phyloP scores from a whole-genome alignment of 2,888 invertebrate genomes.

The Tinea semifulvella region DNA sequence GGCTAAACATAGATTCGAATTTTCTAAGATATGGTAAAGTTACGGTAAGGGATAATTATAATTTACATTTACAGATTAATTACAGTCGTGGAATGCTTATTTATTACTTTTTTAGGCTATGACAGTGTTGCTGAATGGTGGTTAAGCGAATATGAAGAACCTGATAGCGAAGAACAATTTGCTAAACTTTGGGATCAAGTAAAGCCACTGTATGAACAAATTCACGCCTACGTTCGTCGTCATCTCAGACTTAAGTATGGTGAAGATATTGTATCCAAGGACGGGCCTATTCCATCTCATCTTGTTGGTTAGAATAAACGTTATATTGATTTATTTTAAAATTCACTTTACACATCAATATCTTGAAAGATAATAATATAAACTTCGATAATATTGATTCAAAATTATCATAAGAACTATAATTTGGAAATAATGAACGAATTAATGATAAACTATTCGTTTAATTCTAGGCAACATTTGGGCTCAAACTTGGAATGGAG shows the following conservation, averaged over 20 bases:
- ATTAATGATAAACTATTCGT: no score
- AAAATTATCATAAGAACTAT: no score
- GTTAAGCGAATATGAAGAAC: slow-evolving; percentile 68
- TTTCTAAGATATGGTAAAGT: no score
- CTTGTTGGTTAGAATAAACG: slow-evolving; percentile 53
- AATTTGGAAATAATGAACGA: no score
- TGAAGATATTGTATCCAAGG: slow-evolving; percentile 55
- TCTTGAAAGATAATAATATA: no score
- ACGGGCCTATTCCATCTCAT: slow-evolving; percentile 73
- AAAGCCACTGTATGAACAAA: slow-evolving; percentile 73
- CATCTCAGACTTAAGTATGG: slow-evolving; percentile 70
- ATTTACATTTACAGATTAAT: no score
- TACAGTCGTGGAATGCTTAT: no score
- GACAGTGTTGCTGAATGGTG: slow-evolving; percentile 65
- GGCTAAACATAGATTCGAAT: no score
- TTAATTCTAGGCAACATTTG: slow-evolving; percentile 77
- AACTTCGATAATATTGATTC: no score
- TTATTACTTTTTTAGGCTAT: slow-evolving; percentile 57
- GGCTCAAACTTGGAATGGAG: slow-evolving; percentile 79
- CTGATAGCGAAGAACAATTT: slow-evolving; percentile 66
- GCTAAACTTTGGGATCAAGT: slow-evolving; percentile 69
- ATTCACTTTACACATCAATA: no score
- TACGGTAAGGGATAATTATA: no score
- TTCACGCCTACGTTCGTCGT: slow-evolving; percentile 76
- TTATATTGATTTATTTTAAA: no score